Conservation (phyloP, 2,797 vertebrate genomes). For the Denticeps clupeoides region DNA sequence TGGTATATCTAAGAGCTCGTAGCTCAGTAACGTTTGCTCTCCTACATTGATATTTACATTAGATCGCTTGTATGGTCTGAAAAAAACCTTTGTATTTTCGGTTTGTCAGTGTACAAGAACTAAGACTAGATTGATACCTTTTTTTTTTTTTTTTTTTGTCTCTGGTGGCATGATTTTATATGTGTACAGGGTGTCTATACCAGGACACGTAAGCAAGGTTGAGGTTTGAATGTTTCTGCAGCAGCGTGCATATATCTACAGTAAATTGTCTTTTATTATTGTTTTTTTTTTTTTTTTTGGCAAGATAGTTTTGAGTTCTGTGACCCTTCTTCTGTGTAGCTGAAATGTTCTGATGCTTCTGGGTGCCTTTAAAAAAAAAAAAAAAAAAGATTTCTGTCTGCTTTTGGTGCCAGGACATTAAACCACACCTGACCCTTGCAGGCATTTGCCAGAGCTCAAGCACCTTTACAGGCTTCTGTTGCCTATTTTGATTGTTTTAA, state of each 20-base stretch:
- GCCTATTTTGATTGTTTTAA: conserved; percentile 31
- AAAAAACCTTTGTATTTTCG: background rate
- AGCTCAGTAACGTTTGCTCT: too few relatives aligned
- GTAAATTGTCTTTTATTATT: background rate
- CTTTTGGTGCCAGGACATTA: conserved; percentile 7
- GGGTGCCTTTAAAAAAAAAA: conserved; percentile 33
- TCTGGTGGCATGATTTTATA: background rate
- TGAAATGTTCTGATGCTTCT: conserved; percentile 32
- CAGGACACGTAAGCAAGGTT: background rate
- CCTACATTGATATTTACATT: too few relatives aligned
- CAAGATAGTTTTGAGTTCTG: conserved; percentile 27
- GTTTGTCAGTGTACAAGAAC: background rate
- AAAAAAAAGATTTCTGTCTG: too few relatives aligned
- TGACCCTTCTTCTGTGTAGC: conserved; percentile 28
- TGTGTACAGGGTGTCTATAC: background rate
- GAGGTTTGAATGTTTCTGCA: background rate
- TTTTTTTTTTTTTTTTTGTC: background rate
- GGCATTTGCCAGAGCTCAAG: conserved; percentile 21
- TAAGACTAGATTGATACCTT: background rate
- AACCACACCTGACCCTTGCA: conserved; percentile 11
- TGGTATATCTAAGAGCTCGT: too few relatives aligned
- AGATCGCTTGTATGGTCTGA: too few relatives aligned
- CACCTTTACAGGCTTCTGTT: conserved; percentile 18
- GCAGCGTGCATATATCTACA: conserved; percentile 2
- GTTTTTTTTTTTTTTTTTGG: background rate